Evolutionary conservation across 2,797 vertebrate species (phyloP).

Genomic region (Crypturellus tataupa): DNA sequence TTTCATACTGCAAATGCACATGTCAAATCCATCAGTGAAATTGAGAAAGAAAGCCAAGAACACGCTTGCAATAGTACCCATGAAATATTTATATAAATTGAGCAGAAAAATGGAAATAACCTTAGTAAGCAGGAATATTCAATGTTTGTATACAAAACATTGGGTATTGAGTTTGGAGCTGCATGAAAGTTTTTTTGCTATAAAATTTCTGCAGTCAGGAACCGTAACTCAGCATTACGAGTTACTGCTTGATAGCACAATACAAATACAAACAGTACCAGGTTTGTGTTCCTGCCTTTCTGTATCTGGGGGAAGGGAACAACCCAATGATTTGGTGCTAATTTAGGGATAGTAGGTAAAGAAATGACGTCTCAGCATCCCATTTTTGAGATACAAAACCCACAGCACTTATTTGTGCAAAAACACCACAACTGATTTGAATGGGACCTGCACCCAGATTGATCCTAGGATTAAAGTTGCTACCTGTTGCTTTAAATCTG

Average conservation of each 20-base stretch:
- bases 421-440: neutral
- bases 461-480: neutral
- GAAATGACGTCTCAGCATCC: too few species aligned
- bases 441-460: neutral
- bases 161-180: neutral
- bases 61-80: neutral
- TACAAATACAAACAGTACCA: neutral
- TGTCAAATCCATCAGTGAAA: neutral
- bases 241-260: neutral
- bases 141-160: neutral
- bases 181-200: neutral
- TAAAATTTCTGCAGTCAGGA: neutral
- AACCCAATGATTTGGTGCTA: neutral
- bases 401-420: neutral
- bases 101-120: slow-evolving; percentile 19
- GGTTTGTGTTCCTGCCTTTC: neutral
- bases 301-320: neutral
- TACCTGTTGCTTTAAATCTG: neutral
- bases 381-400: too few species aligned
- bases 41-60: neutral
- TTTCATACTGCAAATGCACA: neutral
- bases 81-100: slow-evolving; percentile 6
- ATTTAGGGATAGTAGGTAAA: slow-evolving; percentile 21
- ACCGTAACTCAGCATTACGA: neutral
- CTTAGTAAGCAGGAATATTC: neutral